Conservation (phyloP, 37 sponge, comb jelly and placozoan species). For the Bolinopsis microptera region DNA sequence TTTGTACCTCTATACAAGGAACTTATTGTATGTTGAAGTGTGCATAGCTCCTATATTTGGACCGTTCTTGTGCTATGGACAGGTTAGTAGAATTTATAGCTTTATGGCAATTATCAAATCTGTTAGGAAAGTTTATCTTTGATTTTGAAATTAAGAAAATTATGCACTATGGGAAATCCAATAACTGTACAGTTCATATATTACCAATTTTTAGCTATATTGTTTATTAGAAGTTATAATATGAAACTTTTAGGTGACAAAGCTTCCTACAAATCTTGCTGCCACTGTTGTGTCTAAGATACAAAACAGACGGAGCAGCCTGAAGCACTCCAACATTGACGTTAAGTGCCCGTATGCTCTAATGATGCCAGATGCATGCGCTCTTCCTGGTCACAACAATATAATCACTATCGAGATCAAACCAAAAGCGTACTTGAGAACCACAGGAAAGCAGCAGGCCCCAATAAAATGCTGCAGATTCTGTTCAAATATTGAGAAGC, state of each 20-base stretch:
- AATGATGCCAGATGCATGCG: conserved; percentile 57
- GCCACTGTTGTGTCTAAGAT: neutral
- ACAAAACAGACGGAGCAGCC: neutral
- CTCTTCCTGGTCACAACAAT: neutral
- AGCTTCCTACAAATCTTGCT: neutral
- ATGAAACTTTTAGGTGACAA: neutral
- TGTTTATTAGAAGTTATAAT: too few species aligned
- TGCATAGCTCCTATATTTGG: conserved; percentile 54
- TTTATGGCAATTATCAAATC: neutral
- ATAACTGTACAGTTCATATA: too few species aligned
- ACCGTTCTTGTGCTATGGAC: conserved; percentile 45
- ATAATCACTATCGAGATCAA: conserved; percentile 35
- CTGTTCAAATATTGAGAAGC: conserved; percentile 51
- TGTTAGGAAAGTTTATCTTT: neutral
- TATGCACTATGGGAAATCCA: too few species aligned
- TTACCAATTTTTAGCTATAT: neutral
- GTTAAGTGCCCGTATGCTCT: conserved; percentile 27
- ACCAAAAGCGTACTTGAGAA: conserved; percentile 20
- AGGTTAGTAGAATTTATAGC: neutral
- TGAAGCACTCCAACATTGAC: conserved; percentile 18
- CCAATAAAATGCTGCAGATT: conserved; percentile 29
- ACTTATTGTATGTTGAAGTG: neutral
- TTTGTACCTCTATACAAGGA: conserved; percentile 2
- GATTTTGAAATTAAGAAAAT: too few species aligned
- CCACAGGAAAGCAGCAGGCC: neutral